Evolutionary conservation across 2,888 invertebrate species (phyloP).

Genomic region (Ophion obscuratus): DNA sequence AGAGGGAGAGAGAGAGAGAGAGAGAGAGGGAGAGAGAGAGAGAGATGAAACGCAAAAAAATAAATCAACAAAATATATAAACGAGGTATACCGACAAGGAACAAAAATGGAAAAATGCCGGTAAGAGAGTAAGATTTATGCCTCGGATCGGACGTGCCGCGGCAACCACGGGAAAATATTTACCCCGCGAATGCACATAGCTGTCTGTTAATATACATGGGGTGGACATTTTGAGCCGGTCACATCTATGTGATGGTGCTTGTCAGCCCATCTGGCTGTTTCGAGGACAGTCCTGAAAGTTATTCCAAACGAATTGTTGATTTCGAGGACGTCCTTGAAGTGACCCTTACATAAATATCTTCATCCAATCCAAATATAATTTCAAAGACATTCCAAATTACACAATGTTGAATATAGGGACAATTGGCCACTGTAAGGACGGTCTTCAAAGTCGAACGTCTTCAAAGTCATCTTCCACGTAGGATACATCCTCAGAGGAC

Average conservation of each 20-base stretch:
- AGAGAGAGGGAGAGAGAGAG: neutral
- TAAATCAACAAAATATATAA: neutral
- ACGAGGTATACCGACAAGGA: too few species aligned
- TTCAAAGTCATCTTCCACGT: neutral
- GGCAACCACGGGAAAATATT: constrained; percentile 16
- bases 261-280: too few species aligned
- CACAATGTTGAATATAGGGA: too few species aligned
- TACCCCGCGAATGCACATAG: neutral
- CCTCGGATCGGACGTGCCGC: constrained; percentile 49
- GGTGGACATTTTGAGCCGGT: neutral
- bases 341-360: too few species aligned
- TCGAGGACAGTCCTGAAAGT: too few species aligned
- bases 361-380: too few species aligned
- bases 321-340: too few species aligned
- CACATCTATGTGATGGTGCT: too few species aligned
- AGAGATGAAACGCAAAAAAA: constrained; percentile 4
- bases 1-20: neutral
- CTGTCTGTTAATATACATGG: neutral
- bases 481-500: constrained; percentile 19
- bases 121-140: constrained; percentile 59
- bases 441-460: too few species aligned
- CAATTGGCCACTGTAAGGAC: too few species aligned
- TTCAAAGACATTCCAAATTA: too few species aligned
- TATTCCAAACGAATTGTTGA: too few species aligned
- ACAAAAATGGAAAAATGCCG: constrained; percentile 33